phyloP scores from a whole-genome alignment of 1,140 invertebrate genomes.

The Paraescarpia echinospica region DNA sequence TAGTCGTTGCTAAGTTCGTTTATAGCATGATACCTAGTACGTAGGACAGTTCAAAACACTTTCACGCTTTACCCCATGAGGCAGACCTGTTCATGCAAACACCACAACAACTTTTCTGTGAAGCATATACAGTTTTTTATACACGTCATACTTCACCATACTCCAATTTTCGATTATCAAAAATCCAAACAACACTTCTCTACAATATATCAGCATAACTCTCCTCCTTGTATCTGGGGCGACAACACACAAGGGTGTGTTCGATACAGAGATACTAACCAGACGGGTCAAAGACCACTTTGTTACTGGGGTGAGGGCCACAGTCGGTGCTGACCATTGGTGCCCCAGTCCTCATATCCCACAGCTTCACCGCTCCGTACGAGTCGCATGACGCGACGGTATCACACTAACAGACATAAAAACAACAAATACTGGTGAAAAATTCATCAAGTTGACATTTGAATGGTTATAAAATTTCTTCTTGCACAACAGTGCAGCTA shows the following conservation, averaged over 20 bases:
- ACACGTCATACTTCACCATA: background rate
- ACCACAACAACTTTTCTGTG: background rate
- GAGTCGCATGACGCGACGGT: slow-evolving; percentile 58
- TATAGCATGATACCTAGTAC: too few species aligned
- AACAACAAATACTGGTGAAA: too few species aligned
- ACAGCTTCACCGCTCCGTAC: slow-evolving; percentile 56
- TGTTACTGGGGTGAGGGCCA: slow-evolving; percentile 56
- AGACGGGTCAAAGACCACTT: slow-evolving; percentile 54
- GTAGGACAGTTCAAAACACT: too few species aligned
- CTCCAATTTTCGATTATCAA: background rate
- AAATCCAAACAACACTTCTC: background rate
- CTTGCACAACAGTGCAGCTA: too few species aligned
- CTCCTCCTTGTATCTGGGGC: background rate
- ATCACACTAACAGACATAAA: slow-evolving; percentile 46
- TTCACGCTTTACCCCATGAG: too few species aligned
- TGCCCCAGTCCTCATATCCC: slow-evolving; percentile 55
- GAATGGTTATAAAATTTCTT: too few species aligned
- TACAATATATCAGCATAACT: background rate
- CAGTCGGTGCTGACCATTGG: slow-evolving; percentile 51
- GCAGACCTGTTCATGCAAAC: too few species aligned
- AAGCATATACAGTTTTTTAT: too few species aligned
- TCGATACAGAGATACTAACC: slow-evolving; percentile 31
- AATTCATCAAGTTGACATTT: too few species aligned
- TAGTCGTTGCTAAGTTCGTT: too few species aligned
- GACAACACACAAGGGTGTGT: background rate